These are phyloP conservation scores for Pachycephala philippinensis DNA, from an alignment of 2,113 vertebrate genomes.

Conservation along the genomic window DNA sequence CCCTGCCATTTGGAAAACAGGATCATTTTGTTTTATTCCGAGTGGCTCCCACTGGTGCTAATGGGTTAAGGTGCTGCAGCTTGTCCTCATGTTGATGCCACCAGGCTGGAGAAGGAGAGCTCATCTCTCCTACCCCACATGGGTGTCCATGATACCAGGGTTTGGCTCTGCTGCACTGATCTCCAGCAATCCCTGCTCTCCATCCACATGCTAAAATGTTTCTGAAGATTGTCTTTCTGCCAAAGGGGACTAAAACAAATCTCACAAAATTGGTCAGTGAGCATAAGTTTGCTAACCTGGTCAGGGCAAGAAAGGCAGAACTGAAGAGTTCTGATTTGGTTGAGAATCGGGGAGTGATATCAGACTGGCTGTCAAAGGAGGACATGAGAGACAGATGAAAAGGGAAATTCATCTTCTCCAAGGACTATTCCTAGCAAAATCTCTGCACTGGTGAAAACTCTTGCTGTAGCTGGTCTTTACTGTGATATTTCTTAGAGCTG, in stretches of 20 bases:
- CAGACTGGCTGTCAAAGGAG: background rate
- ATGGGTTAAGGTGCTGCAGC: background rate
- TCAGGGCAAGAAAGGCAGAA: background rate
- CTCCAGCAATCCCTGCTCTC: background rate
- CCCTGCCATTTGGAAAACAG: background rate
- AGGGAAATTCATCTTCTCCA: background rate
- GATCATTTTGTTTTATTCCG: background rate
- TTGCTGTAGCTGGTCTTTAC: background rate
- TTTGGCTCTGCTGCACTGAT: background rate
- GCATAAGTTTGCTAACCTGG: background rate
- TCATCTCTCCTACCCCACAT: background rate
- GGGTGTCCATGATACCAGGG: rapidly evolving
- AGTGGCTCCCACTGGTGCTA: background rate
- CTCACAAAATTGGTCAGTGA: background rate
- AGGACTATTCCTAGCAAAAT: background rate
- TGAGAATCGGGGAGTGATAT: rapidly evolving
- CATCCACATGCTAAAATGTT: background rate
- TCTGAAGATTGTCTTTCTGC: background rate
- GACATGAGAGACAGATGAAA: background rate
- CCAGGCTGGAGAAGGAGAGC: background rate
- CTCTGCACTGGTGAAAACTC: background rate
- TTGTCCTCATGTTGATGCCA: background rate
- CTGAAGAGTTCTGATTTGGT: background rate
- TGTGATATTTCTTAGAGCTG: background rate
- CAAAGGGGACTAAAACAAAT: background rate